Evolutionary conservation across 2,113 vertebrate genomes (phyloP), one percentile per base, ranked within the genome.

Genomic region (Megalops atlanticus): DNA sequence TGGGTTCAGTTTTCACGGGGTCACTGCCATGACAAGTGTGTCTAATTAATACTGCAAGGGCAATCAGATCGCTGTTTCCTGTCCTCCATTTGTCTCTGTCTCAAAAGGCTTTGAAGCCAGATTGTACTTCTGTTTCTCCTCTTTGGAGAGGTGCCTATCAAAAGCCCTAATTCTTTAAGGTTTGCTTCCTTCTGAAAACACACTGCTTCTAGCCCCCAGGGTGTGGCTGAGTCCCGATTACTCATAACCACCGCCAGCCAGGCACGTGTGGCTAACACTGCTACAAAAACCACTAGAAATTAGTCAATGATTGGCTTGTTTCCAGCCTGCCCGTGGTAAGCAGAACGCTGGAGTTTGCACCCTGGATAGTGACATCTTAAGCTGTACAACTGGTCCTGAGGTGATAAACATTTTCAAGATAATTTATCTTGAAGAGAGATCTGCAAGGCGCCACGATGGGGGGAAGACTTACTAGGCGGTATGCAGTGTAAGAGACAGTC

Each of bases 251-350:
- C 14, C 7, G 31, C 38, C 39, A 31, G 6, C 21, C 27, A 27
- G 64, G 39, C 40, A 1, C 38, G 68, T 35, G 58, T 35, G 15
- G 24, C 43, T 64, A 70, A 70, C 39, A 15, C 38, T n/a, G 35
- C 54, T 31, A 79, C 70, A 70, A 38, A 72, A 49, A 47, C 68
- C 15, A 39, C 31, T 52, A 18, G 39, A 40, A 40, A 2, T 35
- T 83, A 54, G 78, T 81, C 85, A 82, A 64, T 3, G 6, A 77
- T 84, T 86, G 84, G 74, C 85, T 84, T 41, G 78, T 85, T 89
- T 88, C 81, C 88, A 78, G 54, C 39, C 77, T 15, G 64, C 31
- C 40, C 15, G 49, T 69, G 39, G 77, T 27, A 43, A 45, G 39
- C 11, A 27, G 43, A 78, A 78, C 58, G 31, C 31, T 39, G 15